Base-by-base conservation (phyloP, 2,797 vertebrate species). In the Chlorospingus flavigularis region DNA sequence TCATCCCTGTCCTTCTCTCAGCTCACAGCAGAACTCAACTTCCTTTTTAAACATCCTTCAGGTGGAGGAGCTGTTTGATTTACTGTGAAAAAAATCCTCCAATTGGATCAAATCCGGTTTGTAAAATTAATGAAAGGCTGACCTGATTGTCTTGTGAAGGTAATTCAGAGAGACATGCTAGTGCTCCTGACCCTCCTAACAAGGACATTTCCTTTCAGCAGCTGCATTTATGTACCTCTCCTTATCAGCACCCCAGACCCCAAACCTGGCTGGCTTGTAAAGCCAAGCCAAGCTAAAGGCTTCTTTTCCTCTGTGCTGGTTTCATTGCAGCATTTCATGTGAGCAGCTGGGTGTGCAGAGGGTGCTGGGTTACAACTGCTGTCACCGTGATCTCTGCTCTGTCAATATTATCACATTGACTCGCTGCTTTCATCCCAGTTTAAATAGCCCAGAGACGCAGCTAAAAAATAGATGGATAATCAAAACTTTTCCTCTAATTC, bases 121-220 rank as follows among this genome's bases (percentile, higher is more conserved):
- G 89, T 47, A 96, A 97, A 97, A 96, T 96, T 94, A 90, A 94
- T 94, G 94, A 95, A 94, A 86, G 19, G 31, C 26, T 93, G 94
- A 86, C 93, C 86, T 87, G 78, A 73, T 95, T 95, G 93, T 84
- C 61, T 92, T 72, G 28, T 88, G 92, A 94, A 77, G 70, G 58
- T 91, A 92, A 95, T 94, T 85, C 58, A 75, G 80, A 84, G 53
- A 90, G 90, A 92, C 93, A 65, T 16, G 45, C 8, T 55, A 53
- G 65, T 30, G 43, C 63, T 92, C 35, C 43, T 88, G 78, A 93
- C 53, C 37, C 48, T 90, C 43, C 58, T 76, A 54, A 71, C 4
- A 18, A 77, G 60, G 47, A 35, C 8, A 1, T 58, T 63, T 70
- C 40, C 42, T 91, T 92, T 48, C 54, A 78, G 40, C 25, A 68